Conservation (phyloP, 2,888 invertebrate species). For the Theretra japonica region DNA sequence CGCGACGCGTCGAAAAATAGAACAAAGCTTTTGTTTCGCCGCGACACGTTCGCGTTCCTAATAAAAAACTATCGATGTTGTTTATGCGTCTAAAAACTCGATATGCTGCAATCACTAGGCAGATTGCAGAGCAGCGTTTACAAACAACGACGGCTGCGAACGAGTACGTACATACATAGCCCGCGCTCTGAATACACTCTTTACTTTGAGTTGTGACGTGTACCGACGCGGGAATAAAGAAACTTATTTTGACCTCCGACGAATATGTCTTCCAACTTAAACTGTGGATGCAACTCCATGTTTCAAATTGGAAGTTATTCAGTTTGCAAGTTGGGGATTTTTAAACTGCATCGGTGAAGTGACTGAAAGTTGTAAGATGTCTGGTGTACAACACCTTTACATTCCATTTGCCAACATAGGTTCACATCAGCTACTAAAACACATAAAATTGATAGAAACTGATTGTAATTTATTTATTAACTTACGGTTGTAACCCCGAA, state of each 20-base stretch:
- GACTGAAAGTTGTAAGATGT: too few relatives aligned
- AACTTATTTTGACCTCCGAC: not conserved
- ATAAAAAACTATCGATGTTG: conserved; percentile 47
- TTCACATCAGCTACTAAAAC: too few relatives aligned
- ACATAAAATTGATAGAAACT: too few relatives aligned
- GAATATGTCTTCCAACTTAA: not conserved
- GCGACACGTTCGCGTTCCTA: not conserved
- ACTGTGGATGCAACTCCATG: not conserved
- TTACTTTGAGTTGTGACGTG: conserved; percentile 30
- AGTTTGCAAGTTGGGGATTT: not conserved
- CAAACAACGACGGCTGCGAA: conserved; percentile 70
- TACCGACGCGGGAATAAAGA: conserved; percentile 13
- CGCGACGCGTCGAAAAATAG: conserved; percentile 23
- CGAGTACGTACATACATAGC: conserved; percentile 56
- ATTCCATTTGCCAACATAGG: too few relatives aligned
- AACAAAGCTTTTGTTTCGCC: not conserved
- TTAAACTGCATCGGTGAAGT: too few relatives aligned
- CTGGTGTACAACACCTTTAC: too few relatives aligned
- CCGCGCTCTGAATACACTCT: conserved; percentile 30
- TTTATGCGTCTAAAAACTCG: conserved; percentile 46
- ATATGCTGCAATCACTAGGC: conserved; percentile 55
- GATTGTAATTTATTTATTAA: too few relatives aligned
- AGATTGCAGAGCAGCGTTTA: conserved; percentile 68
- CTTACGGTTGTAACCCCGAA: too few relatives aligned
- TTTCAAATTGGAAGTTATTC: not conserved